phyloP scores from a whole-genome alignment of 2,113 vertebrate genomes.

The Drymodes brunneopygia region DNA sequence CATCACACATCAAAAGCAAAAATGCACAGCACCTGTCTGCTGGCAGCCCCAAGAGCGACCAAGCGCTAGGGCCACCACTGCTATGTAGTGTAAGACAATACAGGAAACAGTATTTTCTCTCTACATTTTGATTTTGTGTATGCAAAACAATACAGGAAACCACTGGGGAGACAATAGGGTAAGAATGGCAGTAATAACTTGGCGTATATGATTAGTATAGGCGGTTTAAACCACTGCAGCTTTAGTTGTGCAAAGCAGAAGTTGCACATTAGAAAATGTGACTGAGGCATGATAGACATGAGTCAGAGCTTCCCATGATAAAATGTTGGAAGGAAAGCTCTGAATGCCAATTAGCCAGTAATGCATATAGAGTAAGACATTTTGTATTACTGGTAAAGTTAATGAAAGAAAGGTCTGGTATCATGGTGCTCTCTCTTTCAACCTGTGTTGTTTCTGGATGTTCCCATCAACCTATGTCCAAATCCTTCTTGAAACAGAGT shows the following conservation, averaged over 20 bases:
- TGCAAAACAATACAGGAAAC: background rate
- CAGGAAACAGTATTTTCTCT: background rate
- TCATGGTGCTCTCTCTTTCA: background rate
- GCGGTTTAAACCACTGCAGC: background rate
- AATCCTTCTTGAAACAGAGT: background rate
- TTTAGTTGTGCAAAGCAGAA: background rate
- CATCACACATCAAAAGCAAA: background rate
- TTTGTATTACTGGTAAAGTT: background rate
- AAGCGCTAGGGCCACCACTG: background rate
- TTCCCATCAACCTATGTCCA: background rate
- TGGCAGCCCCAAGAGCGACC: background rate
- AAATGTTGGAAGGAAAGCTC: background rate
- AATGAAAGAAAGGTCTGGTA: background rate
- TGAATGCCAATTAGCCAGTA: background rate
- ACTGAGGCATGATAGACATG: background rate
- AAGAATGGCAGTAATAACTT: background rate
- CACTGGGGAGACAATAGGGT: background rate
- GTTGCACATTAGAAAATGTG: background rate
- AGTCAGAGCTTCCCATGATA: background rate
- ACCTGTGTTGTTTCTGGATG: background rate
- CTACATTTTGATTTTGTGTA: background rate
- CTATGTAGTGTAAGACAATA: background rate
- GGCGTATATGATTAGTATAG: background rate
- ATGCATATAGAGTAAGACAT: background rate
- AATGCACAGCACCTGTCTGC: background rate